Conservation (phyloP, 2,797 vertebrate species). For the Gallinago nigripennis region DNA sequence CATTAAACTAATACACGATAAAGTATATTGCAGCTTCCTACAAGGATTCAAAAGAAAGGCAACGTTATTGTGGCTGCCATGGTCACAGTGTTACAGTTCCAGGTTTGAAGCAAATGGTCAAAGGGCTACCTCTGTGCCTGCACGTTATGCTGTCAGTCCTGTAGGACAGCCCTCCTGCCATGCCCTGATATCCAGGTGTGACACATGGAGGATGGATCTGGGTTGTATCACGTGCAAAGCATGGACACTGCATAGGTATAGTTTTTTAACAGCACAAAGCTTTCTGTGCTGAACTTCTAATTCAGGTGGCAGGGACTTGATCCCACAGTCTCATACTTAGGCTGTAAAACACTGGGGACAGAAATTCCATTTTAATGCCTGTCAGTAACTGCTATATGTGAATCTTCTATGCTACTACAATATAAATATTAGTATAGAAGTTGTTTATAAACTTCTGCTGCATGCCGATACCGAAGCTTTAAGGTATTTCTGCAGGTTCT, state of each 20-base stretch:
- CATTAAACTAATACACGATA: not conserved
- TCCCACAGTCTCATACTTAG: not conserved
- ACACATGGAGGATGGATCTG: not conserved
- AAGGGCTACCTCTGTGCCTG: not conserved
- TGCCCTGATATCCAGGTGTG: not conserved
- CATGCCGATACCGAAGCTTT: not conserved
- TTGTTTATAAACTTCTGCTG: not conserved
- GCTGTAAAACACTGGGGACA: not conserved
- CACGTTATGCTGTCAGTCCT: accelerated
- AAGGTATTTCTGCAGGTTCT: not conserved
- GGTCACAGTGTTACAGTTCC: not conserved
- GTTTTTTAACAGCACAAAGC: not conserved
- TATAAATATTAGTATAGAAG: not conserved
- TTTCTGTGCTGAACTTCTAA: not conserved
- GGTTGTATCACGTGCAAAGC: not conserved
- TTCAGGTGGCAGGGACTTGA: not conserved
- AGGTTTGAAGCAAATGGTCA: not conserved
- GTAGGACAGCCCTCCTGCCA: not conserved
- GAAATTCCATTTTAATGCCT: not conserved
- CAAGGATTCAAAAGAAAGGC: not conserved
- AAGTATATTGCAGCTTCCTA: not conserved
- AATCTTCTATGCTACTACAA: not conserved
- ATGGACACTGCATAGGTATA: accelerated
- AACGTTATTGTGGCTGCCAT: not conserved
- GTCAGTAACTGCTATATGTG: not conserved